phyloP scores from a whole-genome alignment of 1,140 invertebrate genomes.

The Rhyzopertha dominica region DNA sequence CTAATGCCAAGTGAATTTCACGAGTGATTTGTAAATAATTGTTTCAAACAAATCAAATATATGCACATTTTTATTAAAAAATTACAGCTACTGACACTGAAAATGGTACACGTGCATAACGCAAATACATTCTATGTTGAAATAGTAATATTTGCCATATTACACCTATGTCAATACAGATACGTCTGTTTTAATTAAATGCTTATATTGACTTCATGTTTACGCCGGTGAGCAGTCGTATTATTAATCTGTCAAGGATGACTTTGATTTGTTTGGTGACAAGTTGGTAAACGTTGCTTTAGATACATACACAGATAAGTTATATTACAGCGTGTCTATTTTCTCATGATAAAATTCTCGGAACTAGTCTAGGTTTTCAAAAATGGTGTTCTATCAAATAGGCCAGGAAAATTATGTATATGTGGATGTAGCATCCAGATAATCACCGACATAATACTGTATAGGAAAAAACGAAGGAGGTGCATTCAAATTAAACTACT shows the following conservation, averaged over 20 bases:
- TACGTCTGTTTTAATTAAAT: constrained; percentile 10
- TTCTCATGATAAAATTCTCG: too few relatives aligned
- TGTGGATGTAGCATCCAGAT: too few relatives aligned
- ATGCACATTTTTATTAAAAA: constrained; percentile 14
- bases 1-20: constrained; percentile 21
- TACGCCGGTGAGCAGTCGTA: too few relatives aligned
- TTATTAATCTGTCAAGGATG: constrained; percentile 10
- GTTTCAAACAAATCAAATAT: constrained; percentile 25
- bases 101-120: too few relatives aligned
- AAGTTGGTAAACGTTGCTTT: constrained; percentile 7
- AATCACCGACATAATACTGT: too few relatives aligned
- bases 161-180: constrained; percentile 13
- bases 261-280: constrained; percentile 1
- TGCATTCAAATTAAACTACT: too few relatives aligned
- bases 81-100: constrained; percentile 7
- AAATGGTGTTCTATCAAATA: too few relatives aligned
- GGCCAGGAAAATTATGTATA: too few relatives aligned
- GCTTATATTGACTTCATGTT: too few relatives aligned
- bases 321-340: neutral
- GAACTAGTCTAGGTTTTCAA: too few relatives aligned
- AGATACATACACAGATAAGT: constrained; percentile 6
- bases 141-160: constrained; percentile 9
- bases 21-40: constrained; percentile 30
- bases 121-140: constrained; percentile 12
- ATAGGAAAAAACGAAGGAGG: too few relatives aligned